A percentile compares a stretch with the other conserved stretches of the same genome.
Conservation (phyloP, 2,797 vertebrate genomes). For the Bradypodion ventrale region DNA sequence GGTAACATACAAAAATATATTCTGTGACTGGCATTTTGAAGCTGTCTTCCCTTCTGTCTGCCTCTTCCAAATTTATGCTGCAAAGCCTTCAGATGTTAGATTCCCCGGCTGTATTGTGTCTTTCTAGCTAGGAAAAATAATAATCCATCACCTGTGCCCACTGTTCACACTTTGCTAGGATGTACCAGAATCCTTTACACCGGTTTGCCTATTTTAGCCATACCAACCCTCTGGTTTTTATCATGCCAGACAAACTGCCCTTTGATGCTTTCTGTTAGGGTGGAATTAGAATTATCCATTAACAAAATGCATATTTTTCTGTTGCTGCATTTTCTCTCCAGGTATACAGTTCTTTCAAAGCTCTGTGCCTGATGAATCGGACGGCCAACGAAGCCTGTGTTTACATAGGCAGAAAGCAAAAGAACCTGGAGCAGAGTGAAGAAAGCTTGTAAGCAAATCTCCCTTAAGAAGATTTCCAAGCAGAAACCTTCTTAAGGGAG, state of each 20-base stretch:
- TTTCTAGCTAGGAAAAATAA: not conserved
- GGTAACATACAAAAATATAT: slow-evolving; percentile 5
- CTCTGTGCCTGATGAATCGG: too few relatives aligned
- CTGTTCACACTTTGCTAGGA: not conserved
- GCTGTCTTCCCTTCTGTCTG: not conserved
- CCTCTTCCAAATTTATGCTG: not conserved
- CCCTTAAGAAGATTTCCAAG: too few relatives aligned
- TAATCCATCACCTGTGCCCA: not conserved
- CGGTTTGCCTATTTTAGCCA: not conserved
- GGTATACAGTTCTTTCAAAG: too few relatives aligned
- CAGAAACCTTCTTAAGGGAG: too few relatives aligned
- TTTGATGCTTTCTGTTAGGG: not conserved
- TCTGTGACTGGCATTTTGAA: slow-evolving; percentile 7
- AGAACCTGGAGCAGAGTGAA: too few relatives aligned
- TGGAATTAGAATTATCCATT: too few relatives aligned
- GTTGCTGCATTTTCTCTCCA: too few relatives aligned
- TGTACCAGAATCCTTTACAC: not conserved
- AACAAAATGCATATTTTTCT: too few relatives aligned
- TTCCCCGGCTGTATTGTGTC: not conserved
- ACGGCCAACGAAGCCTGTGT: too few relatives aligned
- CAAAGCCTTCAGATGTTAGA: not conserved
- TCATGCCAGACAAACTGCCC: not conserved
- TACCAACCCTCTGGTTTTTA: not conserved
- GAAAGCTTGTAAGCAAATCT: too few relatives aligned
- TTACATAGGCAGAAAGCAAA: too few relatives aligned